A percentile compares a stretch with the other conserved stretches of the same genome.
phyloP scores from a whole-genome alignment of 1,140 invertebrate genomes.

The Acromyrmex charruanus region DNA sequence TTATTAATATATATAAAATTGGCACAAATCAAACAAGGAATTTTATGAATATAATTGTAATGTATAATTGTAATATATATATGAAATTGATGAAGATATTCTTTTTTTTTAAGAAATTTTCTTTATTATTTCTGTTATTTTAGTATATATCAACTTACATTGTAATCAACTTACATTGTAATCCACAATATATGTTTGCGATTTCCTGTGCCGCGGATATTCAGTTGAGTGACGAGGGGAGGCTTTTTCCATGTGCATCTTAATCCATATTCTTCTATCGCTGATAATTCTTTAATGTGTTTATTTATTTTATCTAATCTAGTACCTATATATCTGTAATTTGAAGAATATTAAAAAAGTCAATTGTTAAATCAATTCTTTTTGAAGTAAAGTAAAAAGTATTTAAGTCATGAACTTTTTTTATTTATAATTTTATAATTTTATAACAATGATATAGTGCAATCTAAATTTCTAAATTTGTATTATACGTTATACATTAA shows the following conservation, averaged over 20 bases:
- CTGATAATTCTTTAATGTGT: background rate
- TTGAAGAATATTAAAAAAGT: background rate
- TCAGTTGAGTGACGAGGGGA: background rate
- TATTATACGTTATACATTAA: background rate
- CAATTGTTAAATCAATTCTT: background rate
- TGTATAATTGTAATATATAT: background rate
- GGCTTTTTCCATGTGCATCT: constrained; percentile 11
- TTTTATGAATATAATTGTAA: too few relatives aligned
- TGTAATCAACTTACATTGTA: constrained; percentile 11
- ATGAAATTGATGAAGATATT: background rate
- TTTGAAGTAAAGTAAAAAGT: background rate
- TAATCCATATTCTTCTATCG: background rate
- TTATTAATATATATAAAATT: too few relatives aligned
- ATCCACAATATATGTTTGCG: constrained; percentile 23
- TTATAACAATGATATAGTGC: background rate
- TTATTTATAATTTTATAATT: background rate
- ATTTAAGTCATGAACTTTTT: background rate
- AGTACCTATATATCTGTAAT: constrained; percentile 19
- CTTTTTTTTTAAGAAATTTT: background rate
- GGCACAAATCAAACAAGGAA: too few relatives aligned
- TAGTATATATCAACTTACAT: background rate
- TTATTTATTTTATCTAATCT: constrained; percentile 31
- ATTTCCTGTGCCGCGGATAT: background rate
- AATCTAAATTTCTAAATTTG: too few relatives aligned
- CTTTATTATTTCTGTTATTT: background rate